Base-by-base conservation (phyloP, 2,113 vertebrate species). In the Phalacrocorax aristotelis region DNA sequence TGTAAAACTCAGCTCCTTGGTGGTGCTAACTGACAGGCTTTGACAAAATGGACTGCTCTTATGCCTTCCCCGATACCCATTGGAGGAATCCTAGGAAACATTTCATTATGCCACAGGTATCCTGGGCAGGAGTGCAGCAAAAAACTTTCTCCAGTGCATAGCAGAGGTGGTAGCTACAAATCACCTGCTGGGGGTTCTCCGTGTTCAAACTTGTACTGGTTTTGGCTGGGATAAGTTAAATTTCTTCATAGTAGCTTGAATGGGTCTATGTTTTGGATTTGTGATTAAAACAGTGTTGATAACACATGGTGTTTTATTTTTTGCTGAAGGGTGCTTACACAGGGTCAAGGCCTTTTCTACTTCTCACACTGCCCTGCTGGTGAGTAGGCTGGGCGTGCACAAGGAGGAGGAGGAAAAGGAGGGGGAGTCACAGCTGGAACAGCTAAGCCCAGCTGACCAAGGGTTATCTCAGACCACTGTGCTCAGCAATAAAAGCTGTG, bases 51-150 rank as follows among this genome's bases (percentile, higher is more conserved):
- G 29, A 25, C 32, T 48, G 15, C 20, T 76, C 4, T 86, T 15
- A 20, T 70, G 22, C 17, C 52, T 88, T 82, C 34, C 12, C 30
- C 1, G 2, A 15, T 3, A 57, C 7, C 32, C 2, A 0, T 44
- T 52, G 13, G 26, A 90, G 17, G 13, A 93, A 75, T 66, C 29
- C 19, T 29, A 48, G 26, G 34, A 62, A 87, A 3, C 25, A 26
- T 38, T 78, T 93, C 21, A 10, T 87, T 52, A 30, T 52, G 18
- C 26, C 6, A 1, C 38, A 51, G 69, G 23, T 49, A 68, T 7
- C 52, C 40, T 65, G 40, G 49, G 15, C 14, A 87, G 78, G 6
- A 72, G 20, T 15, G 12, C 10, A 79, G 40, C 17, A 76, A 64
- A 65, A 71, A 69, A 3, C 23, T 54, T 80, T 58, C 23, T 54